Percentiles rank a stretch among this genome's conserved stretches.
Conservation (phyloP, 2,888 invertebrate genomes). For the Coelinius sp. region DNA sequence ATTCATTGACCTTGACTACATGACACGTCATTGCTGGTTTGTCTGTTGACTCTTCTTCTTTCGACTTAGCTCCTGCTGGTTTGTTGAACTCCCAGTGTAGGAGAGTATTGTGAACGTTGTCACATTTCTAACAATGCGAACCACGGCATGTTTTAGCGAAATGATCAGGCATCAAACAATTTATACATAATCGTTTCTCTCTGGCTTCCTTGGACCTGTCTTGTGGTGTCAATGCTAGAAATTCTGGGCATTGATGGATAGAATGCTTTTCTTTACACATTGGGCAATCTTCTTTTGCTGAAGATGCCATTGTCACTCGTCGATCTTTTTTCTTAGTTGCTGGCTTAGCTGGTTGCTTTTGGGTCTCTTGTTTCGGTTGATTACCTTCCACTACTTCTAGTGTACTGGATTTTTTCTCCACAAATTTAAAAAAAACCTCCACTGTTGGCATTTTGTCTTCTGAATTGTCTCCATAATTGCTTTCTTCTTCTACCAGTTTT, state of each 20-base stretch:
- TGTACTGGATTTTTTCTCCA: conserved; percentile 39
- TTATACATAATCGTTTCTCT: background rate
- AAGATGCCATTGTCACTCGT: background rate
- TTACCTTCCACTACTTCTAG: conserved; percentile 23
- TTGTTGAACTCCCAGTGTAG: background rate
- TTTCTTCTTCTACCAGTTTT: conserved; percentile 35
- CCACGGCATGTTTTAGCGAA: background rate
- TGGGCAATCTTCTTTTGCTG: background rate
- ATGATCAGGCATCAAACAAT: background rate
- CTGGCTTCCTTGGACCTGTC: background rate
- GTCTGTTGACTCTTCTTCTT: background rate
- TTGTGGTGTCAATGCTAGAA: background rate
- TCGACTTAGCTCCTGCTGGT: background rate
- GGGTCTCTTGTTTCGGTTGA: conserved; percentile 24
- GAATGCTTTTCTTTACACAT: background rate
- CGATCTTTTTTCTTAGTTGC: conserved; percentile 17
- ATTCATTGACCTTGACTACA: too few relatives aligned
- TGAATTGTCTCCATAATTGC: too few relatives aligned
- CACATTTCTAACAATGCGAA: background rate
- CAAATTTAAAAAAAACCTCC: conserved; percentile 41
- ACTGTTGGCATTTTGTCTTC: conserved; percentile 42
- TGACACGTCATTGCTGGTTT: too few relatives aligned
- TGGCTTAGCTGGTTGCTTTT: background rate
- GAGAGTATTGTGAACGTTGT: background rate
- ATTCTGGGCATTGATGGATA: background rate